Conservation (phyloP, 2,113 vertebrate species). For the Leuciscus idus region DNA sequence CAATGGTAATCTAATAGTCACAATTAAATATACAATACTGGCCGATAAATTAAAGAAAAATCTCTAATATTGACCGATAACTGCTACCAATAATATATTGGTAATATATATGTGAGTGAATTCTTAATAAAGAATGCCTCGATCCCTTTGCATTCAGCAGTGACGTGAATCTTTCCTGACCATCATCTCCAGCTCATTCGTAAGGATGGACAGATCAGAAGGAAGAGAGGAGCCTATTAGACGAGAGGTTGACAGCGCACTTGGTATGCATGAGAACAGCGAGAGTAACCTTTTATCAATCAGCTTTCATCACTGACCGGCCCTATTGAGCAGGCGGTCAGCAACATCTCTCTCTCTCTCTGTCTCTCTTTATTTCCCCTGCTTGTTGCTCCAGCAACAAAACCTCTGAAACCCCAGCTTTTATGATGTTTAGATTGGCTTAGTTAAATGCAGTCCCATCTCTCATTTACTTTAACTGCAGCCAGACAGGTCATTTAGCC, state of each 20-base stretch:
- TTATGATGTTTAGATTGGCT: slow-evolving; percentile 10
- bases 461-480: slow-evolving; percentile 15
- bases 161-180: slow-evolving; percentile 15
- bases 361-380: neutral
- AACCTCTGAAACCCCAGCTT: neutral
- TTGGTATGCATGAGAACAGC: slow-evolving; percentile 46
- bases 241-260: slow-evolving; percentile 1
- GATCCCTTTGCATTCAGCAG: neutral
- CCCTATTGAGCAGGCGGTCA: slow-evolving; percentile 38
- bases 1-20: neutral
- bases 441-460: neutral
- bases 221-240: slow-evolving; percentile 33
- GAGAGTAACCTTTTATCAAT: slow-evolving; percentile 46
- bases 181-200: slow-evolving; percentile 35
- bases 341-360: neutral
- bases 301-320: slow-evolving; percentile 44
- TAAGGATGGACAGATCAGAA: slow-evolving; percentile 29
- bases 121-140: neutral
- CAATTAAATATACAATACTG: neutral
- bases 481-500: neutral
- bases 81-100: neutral
- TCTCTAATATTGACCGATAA: neutral
- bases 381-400: slow-evolving; percentile 2
- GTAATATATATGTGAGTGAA: too few relatives aligned
- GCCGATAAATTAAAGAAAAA: neutral